phyloP scores from a whole-genome alignment of 2,113 vertebrate genomes.

The Saccopteryx bilineata region DNA sequence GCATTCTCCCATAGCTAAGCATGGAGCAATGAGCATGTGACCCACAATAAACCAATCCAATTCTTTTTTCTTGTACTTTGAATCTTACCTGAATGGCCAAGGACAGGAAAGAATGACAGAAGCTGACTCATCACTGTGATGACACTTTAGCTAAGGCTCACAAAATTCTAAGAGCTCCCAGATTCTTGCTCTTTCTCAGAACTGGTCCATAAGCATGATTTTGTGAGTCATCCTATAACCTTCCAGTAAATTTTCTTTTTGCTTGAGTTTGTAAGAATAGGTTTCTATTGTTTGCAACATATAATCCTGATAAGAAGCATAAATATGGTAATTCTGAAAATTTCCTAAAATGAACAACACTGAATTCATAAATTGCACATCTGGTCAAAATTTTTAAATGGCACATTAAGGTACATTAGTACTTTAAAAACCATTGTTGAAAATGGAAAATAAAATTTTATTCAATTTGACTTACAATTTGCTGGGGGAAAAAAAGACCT shows the following conservation, averaged over 20 bases:
- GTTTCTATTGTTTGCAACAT: constrained; percentile 2
- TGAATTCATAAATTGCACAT: constrained; percentile 44
- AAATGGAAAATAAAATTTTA: constrained; percentile 43
- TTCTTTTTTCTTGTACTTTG: not conserved
- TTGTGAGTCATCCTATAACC: not conserved
- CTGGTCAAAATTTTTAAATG: not conserved
- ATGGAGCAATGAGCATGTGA: not conserved
- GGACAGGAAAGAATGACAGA: not conserved
- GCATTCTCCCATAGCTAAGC: not conserved
- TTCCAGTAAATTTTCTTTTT: constrained; percentile 32
- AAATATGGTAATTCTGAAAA: constrained; percentile 45
- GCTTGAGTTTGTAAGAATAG: constrained; percentile 33
- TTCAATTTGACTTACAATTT: constrained; percentile 54
- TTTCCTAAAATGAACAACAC: constrained; percentile 43
- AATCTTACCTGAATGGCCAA: constrained; percentile 4
- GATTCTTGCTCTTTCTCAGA: not conserved
- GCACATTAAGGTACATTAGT: not conserved
- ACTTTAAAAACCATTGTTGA: constrained; percentile 63
- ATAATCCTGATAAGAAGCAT: not conserved
- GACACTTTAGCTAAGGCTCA: not conserved
- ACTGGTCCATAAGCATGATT: not conserved
- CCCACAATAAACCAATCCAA: not conserved
- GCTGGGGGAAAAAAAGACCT: constrained; percentile 57
- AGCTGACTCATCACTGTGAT: not conserved
- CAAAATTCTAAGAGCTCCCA: not conserved